phyloP scores from a whole-genome alignment of 1,140 invertebrate genomes.

The Drosophila orosa region DNA sequence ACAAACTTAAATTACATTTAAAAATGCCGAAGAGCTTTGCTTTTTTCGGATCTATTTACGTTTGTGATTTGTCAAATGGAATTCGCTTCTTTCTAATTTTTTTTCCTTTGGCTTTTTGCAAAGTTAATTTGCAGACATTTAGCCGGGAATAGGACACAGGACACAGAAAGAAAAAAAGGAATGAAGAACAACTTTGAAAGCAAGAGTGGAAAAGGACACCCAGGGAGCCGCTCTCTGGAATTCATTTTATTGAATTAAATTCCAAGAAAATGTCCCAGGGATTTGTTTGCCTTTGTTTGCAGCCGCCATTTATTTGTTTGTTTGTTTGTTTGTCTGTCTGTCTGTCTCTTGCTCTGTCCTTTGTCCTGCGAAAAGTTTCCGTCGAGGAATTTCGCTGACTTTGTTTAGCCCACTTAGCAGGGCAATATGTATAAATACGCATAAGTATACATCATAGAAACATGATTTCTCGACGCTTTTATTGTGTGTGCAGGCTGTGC shows the following conservation, averaged over 20 bases:
- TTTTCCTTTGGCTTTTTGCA: constrained; percentile 18
- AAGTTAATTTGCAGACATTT: constrained; percentile 67
- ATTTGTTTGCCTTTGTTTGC: constrained; percentile 55
- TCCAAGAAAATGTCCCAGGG: constrained; percentile 41
- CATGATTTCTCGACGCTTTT: constrained; percentile 32
- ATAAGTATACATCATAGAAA: constrained; percentile 48
- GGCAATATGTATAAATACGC: constrained; percentile 45
- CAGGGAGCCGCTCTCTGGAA: constrained; percentile 25
- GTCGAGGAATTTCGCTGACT: constrained; percentile 35
- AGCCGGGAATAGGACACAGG: constrained; percentile 25
- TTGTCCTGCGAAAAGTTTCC: constrained; percentile 30
- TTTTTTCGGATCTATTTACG: constrained; percentile 48
- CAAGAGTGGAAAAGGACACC: constrained; percentile 42
- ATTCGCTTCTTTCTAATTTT: constrained; percentile 34
- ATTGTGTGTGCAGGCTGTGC: constrained; percentile 29
- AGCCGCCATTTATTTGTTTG: constrained; percentile 34
- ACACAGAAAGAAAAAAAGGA: constrained; percentile 10
- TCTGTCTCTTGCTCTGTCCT: constrained; percentile 12
- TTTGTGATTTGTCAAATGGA: constrained; percentile 65
- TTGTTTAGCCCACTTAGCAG: constrained; percentile 47
- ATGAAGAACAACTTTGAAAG: constrained; percentile 33
- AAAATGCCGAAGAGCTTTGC: constrained; percentile 26
- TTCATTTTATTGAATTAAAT: constrained; percentile 62
- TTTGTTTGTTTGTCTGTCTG: constrained; percentile 28
- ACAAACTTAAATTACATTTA: constrained; percentile 72